These are phyloP conservation scores for Schizopygopsis pylzovi DNA, from an alignment of 2,797 vertebrate species.

Conservation along the genomic window DNA sequence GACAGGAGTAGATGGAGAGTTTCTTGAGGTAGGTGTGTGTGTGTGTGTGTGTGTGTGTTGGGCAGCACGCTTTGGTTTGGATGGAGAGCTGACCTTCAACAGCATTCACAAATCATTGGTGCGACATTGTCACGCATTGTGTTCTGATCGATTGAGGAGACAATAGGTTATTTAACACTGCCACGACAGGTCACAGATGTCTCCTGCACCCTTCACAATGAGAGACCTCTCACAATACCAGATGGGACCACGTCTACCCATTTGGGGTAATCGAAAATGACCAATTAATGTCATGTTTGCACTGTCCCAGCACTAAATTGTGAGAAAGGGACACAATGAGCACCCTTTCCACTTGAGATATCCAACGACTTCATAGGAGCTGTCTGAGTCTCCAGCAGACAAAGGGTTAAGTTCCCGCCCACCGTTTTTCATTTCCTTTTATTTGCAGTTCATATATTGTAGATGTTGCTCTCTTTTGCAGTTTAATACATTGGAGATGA, in stretches of 20 bases:
- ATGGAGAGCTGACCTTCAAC: slow-evolving; percentile 73
- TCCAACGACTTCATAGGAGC: background rate
- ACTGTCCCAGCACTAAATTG: slow-evolving; percentile 66
- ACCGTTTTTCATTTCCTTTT: slow-evolving; percentile 83
- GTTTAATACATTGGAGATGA: slow-evolving; percentile 83
- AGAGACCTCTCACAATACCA: slow-evolving; percentile 75
- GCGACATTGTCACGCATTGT: slow-evolving; percentile 74
- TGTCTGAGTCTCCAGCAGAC: slow-evolving; percentile 25
- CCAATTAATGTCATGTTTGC: slow-evolving; percentile 78
- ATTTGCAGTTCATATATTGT: slow-evolving; percentile 81
- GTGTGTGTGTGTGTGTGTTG: slow-evolving; percentile 10
- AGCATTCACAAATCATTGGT: slow-evolving; percentile 77
- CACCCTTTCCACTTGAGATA: slow-evolving; percentile 20
- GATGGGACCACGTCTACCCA: slow-evolving; percentile 63
- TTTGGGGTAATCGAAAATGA: slow-evolving; percentile 72
- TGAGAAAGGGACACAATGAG: background rate
- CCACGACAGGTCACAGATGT: slow-evolving; percentile 71
- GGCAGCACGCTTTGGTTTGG: slow-evolving; percentile 33
- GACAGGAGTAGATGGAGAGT: slow-evolving; percentile 28
- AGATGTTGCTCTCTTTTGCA: slow-evolving; percentile 79
- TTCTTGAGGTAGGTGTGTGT: background rate
- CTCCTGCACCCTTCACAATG: slow-evolving; percentile 70
- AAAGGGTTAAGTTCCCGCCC: slow-evolving; percentile 77
- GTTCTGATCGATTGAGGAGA: slow-evolving; percentile 76
- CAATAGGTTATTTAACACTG: slow-evolving; percentile 80